Conservation (phyloP, 2,888 invertebrate species). For the Cistogaster globosa region DNA sequence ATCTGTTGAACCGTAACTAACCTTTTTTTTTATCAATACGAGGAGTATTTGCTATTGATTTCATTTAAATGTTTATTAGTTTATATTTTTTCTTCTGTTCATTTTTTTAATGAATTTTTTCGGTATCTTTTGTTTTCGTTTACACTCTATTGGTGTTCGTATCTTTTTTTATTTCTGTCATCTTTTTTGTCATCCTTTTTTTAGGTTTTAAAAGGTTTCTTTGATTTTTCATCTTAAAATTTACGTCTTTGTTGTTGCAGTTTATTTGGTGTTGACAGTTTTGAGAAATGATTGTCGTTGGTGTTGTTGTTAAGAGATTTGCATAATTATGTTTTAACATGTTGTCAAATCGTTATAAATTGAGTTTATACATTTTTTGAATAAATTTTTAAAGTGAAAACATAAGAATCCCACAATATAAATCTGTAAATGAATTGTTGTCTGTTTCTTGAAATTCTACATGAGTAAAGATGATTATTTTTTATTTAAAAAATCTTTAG, state of each 20-base stretch:
- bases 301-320: conserved; percentile 57
- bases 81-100: background rate
- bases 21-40: conserved; percentile 55
- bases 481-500: background rate
- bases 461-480: background rate
- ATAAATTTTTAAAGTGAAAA: conserved; percentile 42
- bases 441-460: conserved; percentile 29
- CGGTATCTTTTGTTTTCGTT: conserved; percentile 58
- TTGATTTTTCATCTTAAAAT: conserved; percentile 11
- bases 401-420: conserved; percentile 11
- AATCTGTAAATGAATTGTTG: conserved; percentile 51
- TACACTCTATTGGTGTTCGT: conserved; percentile 72
- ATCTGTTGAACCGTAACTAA: conserved; percentile 30
- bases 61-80: conserved; percentile 33
- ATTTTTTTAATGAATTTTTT: conserved; percentile 38
- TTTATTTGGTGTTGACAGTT: conserved; percentile 65
- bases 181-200: conserved; percentile 46
- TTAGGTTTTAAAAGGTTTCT: conserved; percentile 55
- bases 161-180: conserved; percentile 30
- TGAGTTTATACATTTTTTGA: conserved; percentile 54
- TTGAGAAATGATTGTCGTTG: conserved; percentile 58
- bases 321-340: conserved; percentile 69
- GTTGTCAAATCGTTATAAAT: conserved; percentile 69
- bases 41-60: no score
- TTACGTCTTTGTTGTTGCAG: background rate